phyloP scores from a whole-genome alignment of 2,113 vertebrate genomes.

The Peromyscus californicus region DNA sequence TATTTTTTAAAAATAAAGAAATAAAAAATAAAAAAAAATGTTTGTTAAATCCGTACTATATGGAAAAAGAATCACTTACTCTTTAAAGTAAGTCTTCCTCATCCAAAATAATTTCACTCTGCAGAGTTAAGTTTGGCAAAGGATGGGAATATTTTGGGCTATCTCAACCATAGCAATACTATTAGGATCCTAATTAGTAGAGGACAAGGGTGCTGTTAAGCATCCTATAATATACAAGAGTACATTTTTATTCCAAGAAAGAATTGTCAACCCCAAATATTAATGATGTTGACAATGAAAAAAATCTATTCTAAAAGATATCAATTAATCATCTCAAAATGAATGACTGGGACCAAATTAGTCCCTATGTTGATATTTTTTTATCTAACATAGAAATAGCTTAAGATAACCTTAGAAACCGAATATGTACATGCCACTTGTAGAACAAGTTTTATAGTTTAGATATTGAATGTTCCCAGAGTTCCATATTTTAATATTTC shows the following conservation, averaged over 20 bases:
- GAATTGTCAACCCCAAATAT: not conserved
- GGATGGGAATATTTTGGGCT: not conserved
- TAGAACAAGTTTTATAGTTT: rapidly evolving
- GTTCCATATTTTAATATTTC: not conserved
- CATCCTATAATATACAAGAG: rapidly evolving
- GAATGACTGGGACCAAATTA: not conserved
- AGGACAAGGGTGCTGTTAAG: not conserved
- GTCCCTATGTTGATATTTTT: not conserved
- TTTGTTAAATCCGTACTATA: not conserved
- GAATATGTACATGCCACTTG: not conserved
- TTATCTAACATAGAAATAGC: not conserved
- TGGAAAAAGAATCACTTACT: not conserved
- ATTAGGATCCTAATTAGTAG: not conserved
- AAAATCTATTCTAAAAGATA: not conserved
- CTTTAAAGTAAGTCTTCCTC: not conserved
- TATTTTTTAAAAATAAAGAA: no score
- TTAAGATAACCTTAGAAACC: not conserved
- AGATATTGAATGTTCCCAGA: not conserved
- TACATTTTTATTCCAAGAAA: no score
- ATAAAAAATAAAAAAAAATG: no score
- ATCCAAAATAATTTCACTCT: not conserved
- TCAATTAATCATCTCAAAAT: not conserved
- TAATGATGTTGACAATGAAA: not conserved
- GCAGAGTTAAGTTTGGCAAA: not conserved
- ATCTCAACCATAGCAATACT: rapidly evolving